Evolutionary conservation across 2,888 invertebrate species (phyloP), one percentile per base, ranked within the genome.

Genomic region (Eulithis prunata): DNA sequence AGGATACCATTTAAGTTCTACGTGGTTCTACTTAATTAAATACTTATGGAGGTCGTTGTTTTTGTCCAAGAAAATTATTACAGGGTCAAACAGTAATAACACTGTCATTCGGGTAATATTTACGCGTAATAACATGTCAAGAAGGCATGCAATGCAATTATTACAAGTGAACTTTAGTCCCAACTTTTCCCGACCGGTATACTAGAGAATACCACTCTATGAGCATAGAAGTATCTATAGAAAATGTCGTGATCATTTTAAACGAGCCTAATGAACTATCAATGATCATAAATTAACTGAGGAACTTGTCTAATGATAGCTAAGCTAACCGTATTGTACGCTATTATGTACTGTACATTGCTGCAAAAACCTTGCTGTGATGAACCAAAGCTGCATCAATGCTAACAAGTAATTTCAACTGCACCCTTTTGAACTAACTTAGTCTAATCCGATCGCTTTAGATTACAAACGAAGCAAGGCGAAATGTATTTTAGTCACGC

Each of bases 401-500:
- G 32, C 56, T 53, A 63, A 56, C 56, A 51, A 57, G 60, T 57
- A 54, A 21, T 11, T 13, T 43, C 43, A 43, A 56, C 55, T 59
- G 59, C 52, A 62, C 62, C 59, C 45, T 62, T 59, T 58, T 60
- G 52, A 54, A 36, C 66, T 53, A 43, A 58, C 63, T 66, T 55
- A 46, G 63, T 62, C 56, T 69, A 67, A 73, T 70, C 68, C 57
- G 66, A 68, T 69, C 64, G 62, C 41, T 57, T 61, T 61, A 59
- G 56, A 63, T 60, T 36, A 46, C 57, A 57, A 62, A 69, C 66
- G 66, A 58, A 46, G 57, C 68, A 66, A 71, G 65, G 65, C 67
- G 72, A 76, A 73, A 72, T 68, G 57, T 75, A 79, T 75, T 82
- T 76, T 69, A 64, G 76, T 76, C 78, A 76, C 81, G 81, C 76